Evolutionary conservation across 2,888 invertebrate genomes (phyloP).

Genomic region (Anaspis maculata): DNA sequence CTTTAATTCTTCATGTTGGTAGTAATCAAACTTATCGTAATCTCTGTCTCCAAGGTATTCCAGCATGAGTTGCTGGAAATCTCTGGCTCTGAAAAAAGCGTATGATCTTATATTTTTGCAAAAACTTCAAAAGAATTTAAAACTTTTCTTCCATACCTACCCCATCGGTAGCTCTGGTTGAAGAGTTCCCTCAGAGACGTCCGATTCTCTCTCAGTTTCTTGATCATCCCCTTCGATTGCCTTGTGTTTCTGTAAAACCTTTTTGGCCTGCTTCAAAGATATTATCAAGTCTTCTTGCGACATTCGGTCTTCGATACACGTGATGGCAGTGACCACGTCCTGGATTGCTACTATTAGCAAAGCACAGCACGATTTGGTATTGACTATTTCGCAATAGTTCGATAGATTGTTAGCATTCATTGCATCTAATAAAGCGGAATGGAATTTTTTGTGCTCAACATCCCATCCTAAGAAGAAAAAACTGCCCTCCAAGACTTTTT

Average conservation of each 20-base stretch:
- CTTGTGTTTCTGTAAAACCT: slow-evolving; percentile 12
- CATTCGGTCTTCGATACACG: slow-evolving; percentile 12
- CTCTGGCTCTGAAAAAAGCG: slow-evolving; percentile 21
- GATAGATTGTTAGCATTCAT: too few species aligned
- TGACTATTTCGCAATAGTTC: too few species aligned
- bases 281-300: slow-evolving; percentile 16
- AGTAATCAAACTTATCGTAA: slow-evolving; percentile 46
- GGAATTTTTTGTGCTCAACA: slow-evolving; percentile 21
- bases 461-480: slow-evolving; percentile 32
- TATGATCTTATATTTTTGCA: too few species aligned
- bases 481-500: slow-evolving; percentile 19
- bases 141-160: neutral
- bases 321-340: slow-evolving; percentile 12
- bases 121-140: neutral
- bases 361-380: too few species aligned
- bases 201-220: neutral
- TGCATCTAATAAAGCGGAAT: slow-evolving; percentile 25
- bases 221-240: slow-evolving; percentile 1
- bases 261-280: slow-evolving; percentile 14
- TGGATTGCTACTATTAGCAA: slow-evolving; percentile 21
- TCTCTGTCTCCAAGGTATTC: slow-evolving; percentile 51
- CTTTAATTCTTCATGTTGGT: slow-evolving; percentile 44
- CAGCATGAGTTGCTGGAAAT: slow-evolving; percentile 49
- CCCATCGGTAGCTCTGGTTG: neutral
- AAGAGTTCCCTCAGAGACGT: too few species aligned